phyloP scores from a whole-genome alignment of 2,797 vertebrate genomes.

The Gambelia wislizenii region DNA sequence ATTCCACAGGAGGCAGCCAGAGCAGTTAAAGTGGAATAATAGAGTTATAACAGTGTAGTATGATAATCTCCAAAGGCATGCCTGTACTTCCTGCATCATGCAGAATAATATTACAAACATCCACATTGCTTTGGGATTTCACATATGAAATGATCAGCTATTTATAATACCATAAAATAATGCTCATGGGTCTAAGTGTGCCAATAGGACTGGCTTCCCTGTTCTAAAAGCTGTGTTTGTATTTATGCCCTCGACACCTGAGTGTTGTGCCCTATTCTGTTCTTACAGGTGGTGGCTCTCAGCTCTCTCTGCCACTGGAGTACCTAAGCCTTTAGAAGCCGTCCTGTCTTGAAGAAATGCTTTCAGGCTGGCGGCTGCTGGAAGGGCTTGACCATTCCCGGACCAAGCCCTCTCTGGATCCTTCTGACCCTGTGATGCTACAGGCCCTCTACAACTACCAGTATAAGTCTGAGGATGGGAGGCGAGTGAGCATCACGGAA shows the following conservation, averaged over 20 bases:
- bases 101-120: neutral
- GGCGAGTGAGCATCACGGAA: constrained; percentile 85
- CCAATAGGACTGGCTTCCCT: neutral
- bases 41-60: too few relatives aligned
- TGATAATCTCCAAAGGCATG: too few relatives aligned
- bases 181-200: neutral
- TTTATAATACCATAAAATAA: neutral
- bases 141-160: neutral
- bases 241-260: neutral
- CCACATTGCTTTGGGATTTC: neutral
- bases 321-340: neutral
- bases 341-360: constrained; percentile 77
- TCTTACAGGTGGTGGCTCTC: neutral
- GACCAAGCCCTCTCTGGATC: constrained; percentile 49
- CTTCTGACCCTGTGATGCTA: constrained; percentile 80
- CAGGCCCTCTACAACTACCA: constrained; percentile 88
- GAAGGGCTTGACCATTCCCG: constrained; percentile 68
- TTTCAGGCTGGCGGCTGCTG: constrained; percentile 83
- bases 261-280: neutral
- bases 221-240: too few relatives aligned
- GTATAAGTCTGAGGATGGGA: constrained; percentile 85
- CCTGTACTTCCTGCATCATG: neutral
- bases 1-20: too few relatives aligned
- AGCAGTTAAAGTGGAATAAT: too few relatives aligned
- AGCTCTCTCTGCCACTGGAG: constrained; percentile 33